Evolutionary conservation across 2,797 vertebrate genomes (phyloP).

Genomic region (Mionectes olivaceus): DNA sequence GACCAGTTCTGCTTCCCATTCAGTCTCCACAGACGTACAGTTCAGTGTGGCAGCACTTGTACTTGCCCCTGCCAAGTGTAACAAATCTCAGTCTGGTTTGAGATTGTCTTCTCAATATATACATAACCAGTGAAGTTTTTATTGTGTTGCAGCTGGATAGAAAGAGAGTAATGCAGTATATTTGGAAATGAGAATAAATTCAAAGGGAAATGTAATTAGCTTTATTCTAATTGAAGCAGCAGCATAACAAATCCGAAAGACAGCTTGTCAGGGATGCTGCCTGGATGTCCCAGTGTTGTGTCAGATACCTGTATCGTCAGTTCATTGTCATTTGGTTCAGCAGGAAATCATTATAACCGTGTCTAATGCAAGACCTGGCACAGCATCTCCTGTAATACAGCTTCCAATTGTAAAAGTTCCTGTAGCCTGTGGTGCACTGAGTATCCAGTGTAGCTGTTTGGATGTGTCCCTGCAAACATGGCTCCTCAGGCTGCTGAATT

Average conservation of each 20-base stretch:
- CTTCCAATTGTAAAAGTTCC: background rate
- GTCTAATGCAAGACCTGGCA: background rate
- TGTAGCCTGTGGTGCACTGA: background rate
- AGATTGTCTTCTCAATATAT: background rate
- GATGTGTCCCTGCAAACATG: background rate
- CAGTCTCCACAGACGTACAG: background rate
- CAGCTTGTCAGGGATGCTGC: background rate
- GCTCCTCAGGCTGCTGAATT: background rate
- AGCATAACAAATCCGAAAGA: background rate
- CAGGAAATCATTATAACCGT: background rate
- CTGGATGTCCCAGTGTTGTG: background rate
- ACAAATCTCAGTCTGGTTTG: background rate
- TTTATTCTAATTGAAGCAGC: background rate
- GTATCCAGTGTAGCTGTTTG: rapidly evolving
- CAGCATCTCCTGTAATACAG: background rate
- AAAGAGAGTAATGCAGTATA: background rate
- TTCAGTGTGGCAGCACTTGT: background rate
- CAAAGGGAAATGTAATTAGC: background rate
- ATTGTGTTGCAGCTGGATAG: background rate
- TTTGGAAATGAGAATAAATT: background rate
- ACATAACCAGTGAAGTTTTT: background rate
- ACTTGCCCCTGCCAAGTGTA: background rate
- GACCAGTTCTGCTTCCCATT: background rate
- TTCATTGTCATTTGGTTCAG: background rate
- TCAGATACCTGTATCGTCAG: rapidly evolving